phyloP scores from a whole-genome alignment of 2,113 vertebrate genomes.

The Coreoperca whiteheadi region DNA sequence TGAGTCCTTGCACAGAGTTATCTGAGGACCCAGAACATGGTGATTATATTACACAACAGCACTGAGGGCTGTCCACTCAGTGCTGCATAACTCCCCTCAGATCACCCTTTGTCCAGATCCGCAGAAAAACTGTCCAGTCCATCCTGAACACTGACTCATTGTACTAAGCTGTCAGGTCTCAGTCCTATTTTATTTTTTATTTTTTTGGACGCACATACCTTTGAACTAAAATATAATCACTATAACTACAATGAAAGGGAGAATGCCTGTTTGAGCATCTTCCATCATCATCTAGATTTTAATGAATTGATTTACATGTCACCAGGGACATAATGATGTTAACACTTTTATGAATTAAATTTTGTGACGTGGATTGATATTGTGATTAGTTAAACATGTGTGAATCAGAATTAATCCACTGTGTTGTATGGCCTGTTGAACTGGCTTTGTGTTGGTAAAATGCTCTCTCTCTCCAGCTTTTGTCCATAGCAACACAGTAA shows the following conservation, averaged over 20 bases:
- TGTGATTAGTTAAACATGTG: conserved; percentile 13
- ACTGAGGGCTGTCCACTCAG: conserved; percentile 51
- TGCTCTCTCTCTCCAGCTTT: conserved; percentile 31
- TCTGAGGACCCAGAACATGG: conserved; percentile 23
- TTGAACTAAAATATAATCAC: conserved; percentile 6
- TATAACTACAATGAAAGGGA: background rate
- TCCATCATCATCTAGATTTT: background rate
- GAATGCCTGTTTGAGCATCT: background rate
- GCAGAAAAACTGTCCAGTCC: conserved; percentile 8
- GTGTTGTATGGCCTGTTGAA: conserved; percentile 23
- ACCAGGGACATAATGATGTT: conserved; percentile 8
- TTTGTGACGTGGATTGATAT: conserved; percentile 23
- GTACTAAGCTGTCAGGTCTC: background rate
- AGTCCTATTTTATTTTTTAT: background rate
- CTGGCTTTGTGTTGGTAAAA: conserved; percentile 32
- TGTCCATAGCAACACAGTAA: conserved; percentile 34
- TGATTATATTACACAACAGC: conserved; percentile 56
- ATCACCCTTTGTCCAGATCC: conserved; percentile 20
- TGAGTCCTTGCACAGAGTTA: conserved; percentile 38
- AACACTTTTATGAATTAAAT: conserved; percentile 14
- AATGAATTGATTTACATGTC: conserved; percentile 26
- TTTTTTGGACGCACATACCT: background rate
- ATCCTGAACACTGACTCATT: conserved; percentile 20
- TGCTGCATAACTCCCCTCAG: conserved; percentile 25
- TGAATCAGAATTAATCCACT: conserved; percentile 35